A percentile compares a stretch with the other conserved stretches of the same genome.
Evolutionary conservation across 2,797 vertebrate genomes (phyloP).

Genomic region (Caiman crocodilus): DNA sequence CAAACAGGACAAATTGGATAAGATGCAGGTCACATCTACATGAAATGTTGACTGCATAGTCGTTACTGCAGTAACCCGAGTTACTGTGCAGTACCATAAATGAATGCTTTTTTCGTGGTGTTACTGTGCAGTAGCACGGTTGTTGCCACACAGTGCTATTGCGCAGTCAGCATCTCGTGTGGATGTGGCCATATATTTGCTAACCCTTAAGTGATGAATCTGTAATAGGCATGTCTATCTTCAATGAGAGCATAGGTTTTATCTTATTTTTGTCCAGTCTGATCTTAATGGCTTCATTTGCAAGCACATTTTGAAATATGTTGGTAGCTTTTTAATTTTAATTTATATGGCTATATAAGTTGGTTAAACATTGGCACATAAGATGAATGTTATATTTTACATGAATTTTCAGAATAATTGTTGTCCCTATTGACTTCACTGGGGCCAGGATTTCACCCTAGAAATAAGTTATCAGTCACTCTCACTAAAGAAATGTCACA

Average conservation of each 20-base stretch:
- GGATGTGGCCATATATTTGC: not conserved
- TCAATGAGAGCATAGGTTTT: not conserved
- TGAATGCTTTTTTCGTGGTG: too few relatives aligned
- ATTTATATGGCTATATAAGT: not conserved
- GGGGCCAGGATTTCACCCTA: not conserved
- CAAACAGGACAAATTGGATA: not conserved
- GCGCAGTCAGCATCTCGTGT: too few relatives aligned
- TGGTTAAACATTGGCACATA: not conserved
- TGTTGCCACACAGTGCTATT: too few relatives aligned
- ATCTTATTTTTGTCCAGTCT: not conserved
- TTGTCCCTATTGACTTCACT: not conserved
- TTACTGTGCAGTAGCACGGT: too few relatives aligned
- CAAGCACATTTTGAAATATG: not conserved
- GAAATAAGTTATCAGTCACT: not conserved
- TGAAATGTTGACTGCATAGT: too few relatives aligned
- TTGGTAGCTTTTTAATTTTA: not conserved
- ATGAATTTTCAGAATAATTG: not conserved
- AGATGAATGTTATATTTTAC: not conserved
- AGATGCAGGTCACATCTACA: too few relatives aligned
- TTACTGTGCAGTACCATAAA: too few relatives aligned
- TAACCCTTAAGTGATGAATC: not conserved
- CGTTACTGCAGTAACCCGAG: too few relatives aligned
- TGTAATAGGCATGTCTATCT: not conserved
- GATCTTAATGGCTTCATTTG: not conserved
- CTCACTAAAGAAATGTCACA: too few relatives aligned